A percentile compares a stretch with the other conserved stretches of the same genome.
phyloP scores from a whole-genome alignment of 1,140 invertebrate species.

The Drosophila mauritiana region DNA sequence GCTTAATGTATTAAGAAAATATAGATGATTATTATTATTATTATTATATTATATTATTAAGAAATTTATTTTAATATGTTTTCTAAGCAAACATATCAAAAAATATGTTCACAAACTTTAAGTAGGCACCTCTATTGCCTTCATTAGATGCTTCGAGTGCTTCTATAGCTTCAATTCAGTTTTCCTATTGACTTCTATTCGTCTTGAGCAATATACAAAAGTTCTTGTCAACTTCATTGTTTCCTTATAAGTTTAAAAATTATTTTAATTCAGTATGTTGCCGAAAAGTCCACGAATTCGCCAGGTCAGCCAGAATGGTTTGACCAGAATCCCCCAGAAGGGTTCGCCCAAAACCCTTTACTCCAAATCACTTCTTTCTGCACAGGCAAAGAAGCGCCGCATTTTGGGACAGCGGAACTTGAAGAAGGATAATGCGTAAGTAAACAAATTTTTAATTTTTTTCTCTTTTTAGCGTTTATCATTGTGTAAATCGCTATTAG shows the following conservation, averaged over 20 bases:
- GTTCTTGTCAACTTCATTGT: background rate
- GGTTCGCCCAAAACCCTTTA: conserved; percentile 51
- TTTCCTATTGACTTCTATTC: conserved; percentile 1
- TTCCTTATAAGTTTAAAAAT: background rate
- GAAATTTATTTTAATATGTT: too few species aligned
- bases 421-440: conserved; percentile 46
- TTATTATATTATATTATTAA: too few species aligned
- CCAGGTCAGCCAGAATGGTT: conserved; percentile 3
- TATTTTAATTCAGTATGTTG: conserved; percentile 37
- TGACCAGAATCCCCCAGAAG: conserved; percentile 8
- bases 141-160: background rate
- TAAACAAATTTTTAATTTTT: too few species aligned
- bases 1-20: too few species aligned
- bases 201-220: conserved; percentile 26
- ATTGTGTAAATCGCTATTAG: conserved; percentile 1
- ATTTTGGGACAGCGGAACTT: conserved; percentile 6
- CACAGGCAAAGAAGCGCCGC: conserved; percentile 37
- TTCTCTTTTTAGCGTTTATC: background rate
- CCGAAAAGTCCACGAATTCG: conserved; percentile 60
- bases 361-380: conserved; percentile 26
- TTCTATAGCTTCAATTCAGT: conserved; percentile 1
- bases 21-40: too few species aligned
- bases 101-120: too few species aligned
- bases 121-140: conserved; percentile 1
- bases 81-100: too few species aligned